Base-by-base conservation (phyloP, 2,888 invertebrate genomes). In the Brachyptera risi region DNA sequence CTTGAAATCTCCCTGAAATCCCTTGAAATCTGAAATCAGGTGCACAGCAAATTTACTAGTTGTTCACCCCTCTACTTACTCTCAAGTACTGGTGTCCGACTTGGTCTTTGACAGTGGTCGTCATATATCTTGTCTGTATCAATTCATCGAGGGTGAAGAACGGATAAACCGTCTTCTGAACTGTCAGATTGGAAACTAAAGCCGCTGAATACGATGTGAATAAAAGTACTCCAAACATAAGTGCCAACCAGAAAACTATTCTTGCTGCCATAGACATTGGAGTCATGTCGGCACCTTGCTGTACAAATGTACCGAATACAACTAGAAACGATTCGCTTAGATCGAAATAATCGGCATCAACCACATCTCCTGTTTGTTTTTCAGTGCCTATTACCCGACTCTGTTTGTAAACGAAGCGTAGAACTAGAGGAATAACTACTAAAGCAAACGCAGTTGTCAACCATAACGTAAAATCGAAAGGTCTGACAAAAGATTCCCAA, bases 181-280 rank as follows among this genome's bases (percentile, higher is more conserved):
- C 47, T 2, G 47, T 47, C 11, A 47, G 19, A 23, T 47, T 47
- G 1, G 47, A 47, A 1, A 47, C 47, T 2, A 47, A 21, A 1
- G 47, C 47, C 3, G 47, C 47, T 47, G 47, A 47, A 47, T 47
- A 47, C 4, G 47, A 47, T 23, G 47, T 47, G 24, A 23, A 47
- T 24, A 47, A 23, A 2, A 47, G 23, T n/a, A 47, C 47, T 21
- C 47, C 47, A 47, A 47, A 47, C 47, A 47, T 47, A 47, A 47
- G 47, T 3, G 47, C 21, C 23, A 47, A 13, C 47, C 47, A 47
- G 24, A 47, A 47, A 3, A 47, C 47, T 24, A 47, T 47, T 47
- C 47, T 47, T 24, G 47, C 21, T 21, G 47, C 47, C 47, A 47
- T 23, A n/a, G 47, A 47, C 1, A 24, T 23, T n/a, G 47, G 47